Evolutionary conservation across 2,797 vertebrate genomes (phyloP).

Genomic region (Yasuhikotakia modesta): DNA sequence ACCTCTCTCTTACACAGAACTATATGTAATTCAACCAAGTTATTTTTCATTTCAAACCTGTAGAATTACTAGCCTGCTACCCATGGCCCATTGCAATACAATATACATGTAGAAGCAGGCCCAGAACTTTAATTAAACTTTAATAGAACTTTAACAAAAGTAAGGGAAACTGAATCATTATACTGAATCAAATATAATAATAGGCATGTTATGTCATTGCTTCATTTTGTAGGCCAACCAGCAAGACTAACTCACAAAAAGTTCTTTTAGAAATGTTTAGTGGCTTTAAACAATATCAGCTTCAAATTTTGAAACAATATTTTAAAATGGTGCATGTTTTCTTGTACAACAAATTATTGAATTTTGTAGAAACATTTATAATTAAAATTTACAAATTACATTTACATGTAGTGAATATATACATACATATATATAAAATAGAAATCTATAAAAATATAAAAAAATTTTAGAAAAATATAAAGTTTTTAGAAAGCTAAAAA

Average conservation of each 20-base stretch:
- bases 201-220: not conserved
- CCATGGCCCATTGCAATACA: slow-evolving; percentile 7
- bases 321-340: too few relatives aligned
- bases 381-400: too few relatives aligned
- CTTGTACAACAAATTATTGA: too few relatives aligned
- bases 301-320: too few relatives aligned
- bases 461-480: too few relatives aligned
- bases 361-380: too few relatives aligned
- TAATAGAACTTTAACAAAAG: slow-evolving; percentile 2
- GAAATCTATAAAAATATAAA: too few relatives aligned
- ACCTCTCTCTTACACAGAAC: not conserved
- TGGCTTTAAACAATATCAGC: not conserved
- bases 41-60: not conserved
- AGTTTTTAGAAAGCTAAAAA: not conserved
- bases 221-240: not conserved
- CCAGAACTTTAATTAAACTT: not conserved
- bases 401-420: too few relatives aligned
- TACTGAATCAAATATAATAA: not conserved
- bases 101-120: slow-evolving; percentile 6
- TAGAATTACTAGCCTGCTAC: not conserved
- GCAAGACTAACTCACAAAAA: not conserved
- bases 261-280: not conserved
- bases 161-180: not conserved
- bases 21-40: slow-evolving; percentile 2
- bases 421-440: too few relatives aligned